A percentile compares a stretch with the other conserved stretches of the same genome.
Evolutionary conservation across 2,888 invertebrate species (phyloP).

Genomic region (Tuberolachnus salignus): DNA sequence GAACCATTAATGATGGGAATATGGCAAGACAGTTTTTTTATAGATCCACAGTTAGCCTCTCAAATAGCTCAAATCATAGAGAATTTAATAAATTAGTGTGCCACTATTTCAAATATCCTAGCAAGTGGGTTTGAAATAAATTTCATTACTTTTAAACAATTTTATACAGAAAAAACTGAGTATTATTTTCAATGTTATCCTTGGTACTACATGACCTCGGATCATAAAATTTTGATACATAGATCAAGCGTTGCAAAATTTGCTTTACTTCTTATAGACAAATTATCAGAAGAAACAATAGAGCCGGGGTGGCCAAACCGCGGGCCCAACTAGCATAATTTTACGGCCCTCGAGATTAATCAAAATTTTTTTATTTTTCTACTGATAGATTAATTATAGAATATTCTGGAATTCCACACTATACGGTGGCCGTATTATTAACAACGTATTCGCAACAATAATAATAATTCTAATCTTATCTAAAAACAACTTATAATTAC

Average conservation of each 20-base stretch:
- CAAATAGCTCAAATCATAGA: not conserved
- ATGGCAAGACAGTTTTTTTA: too few species aligned
- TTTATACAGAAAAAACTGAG: too few species aligned
- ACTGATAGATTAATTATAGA: too few species aligned
- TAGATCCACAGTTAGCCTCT: slow-evolving; percentile 5
- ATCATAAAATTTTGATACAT: slow-evolving; percentile 61
- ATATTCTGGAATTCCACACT: too few species aligned
- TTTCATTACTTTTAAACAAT: slow-evolving; percentile 59
- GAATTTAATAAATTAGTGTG: slow-evolving; percentile 7
- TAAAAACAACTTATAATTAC: too few species aligned
- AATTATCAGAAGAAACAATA: slow-evolving; percentile 61
- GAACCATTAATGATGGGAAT: slow-evolving; percentile 30
- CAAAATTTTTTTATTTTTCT: too few species aligned
- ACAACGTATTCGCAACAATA: too few species aligned
- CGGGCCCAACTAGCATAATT: too few species aligned
- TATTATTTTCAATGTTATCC: slow-evolving; percentile 60
- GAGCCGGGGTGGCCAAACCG: too few species aligned
- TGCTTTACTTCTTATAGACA: slow-evolving; percentile 60
- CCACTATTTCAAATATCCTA: slow-evolving; percentile 10
- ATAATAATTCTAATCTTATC: too few species aligned
- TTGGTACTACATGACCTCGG: slow-evolving; percentile 61
- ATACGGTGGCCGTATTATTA: too few species aligned
- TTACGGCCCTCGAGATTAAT: too few species aligned
- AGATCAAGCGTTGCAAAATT: slow-evolving; percentile 60
- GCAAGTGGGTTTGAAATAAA: slow-evolving; percentile 53